A percentile compares a stretch with the other conserved stretches of the same genome.
Conservation (phyloP, 2,113 vertebrate genomes). For the Protobothrops mucrosquamatus region DNA sequence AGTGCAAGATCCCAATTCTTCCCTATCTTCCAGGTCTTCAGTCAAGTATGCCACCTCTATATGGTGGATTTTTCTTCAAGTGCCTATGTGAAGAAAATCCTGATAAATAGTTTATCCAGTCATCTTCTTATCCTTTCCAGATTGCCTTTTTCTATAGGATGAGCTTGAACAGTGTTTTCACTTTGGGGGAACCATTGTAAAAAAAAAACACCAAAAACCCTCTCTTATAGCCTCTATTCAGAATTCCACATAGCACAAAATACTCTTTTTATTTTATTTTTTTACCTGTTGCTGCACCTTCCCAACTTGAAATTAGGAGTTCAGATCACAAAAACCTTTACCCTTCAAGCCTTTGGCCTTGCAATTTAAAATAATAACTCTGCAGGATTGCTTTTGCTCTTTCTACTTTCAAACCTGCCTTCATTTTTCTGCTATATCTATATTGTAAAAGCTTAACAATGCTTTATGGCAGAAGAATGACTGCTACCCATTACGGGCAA, state of each 20-base stretch:
- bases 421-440: slow-evolving; percentile 26
- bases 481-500: slow-evolving; percentile 31
- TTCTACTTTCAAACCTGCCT: slow-evolving; percentile 24
- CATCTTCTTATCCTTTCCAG: slow-evolving; percentile 20
- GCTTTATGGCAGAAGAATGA: slow-evolving; percentile 29
- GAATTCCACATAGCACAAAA: slow-evolving; percentile 15
- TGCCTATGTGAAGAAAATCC: slow-evolving; percentile 1
- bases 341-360: slow-evolving; percentile 27
- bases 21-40: neutral
- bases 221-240: slow-evolving; percentile 31
- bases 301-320: slow-evolving; percentile 41
- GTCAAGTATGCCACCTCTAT: neutral
- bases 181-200: slow-evolving; percentile 14
- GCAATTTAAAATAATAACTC: slow-evolving; percentile 36
- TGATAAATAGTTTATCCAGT: slow-evolving; percentile 6
- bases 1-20: neutral
- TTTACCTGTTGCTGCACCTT: slow-evolving; percentile 31
- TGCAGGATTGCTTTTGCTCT: slow-evolving; percentile 40
- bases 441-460: slow-evolving; percentile 28
- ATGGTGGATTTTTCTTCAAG: neutral
- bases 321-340: slow-evolving; percentile 34
- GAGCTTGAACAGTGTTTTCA: slow-evolving; percentile 25
- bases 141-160: slow-evolving; percentile 20
- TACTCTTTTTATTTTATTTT: neutral
- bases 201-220: neutral